Conservation (phyloP, 2,113 vertebrate species). For the Tricholaema leucomelas region DNA sequence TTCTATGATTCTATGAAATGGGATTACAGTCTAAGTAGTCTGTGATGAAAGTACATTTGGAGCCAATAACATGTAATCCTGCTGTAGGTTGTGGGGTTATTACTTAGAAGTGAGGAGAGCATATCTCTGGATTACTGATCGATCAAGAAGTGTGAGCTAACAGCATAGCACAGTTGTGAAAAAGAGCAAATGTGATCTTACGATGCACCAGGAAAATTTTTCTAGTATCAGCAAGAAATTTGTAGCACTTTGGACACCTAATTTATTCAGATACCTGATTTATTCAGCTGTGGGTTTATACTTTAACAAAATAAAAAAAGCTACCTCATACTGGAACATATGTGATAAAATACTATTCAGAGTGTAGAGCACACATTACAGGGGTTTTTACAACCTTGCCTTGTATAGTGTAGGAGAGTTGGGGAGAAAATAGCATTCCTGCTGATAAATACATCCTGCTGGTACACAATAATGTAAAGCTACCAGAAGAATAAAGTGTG, state of each 20-base stretch:
- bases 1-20: no score
- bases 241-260: background rate
- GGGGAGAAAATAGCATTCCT: background rate
- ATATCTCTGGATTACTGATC: background rate
- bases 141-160: background rate
- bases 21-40: background rate
- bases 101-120: slow-evolving; percentile 11
- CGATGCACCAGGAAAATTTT: background rate
- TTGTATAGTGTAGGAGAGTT: background rate
- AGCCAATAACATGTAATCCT: slow-evolving; percentile 23
- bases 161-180: background rate
- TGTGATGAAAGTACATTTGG: background rate
- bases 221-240: background rate
- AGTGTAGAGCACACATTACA: background rate
- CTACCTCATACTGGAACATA: background rate
- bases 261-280: background rate
- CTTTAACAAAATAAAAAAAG: background rate
- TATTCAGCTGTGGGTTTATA: background rate
- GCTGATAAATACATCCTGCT: background rate
- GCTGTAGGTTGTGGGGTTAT: background rate
- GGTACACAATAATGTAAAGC: background rate
- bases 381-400: background rate
- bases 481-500: background rate
- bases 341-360: background rate
- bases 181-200: background rate